A percentile compares a stretch with the other conserved stretches of the same genome.
Evolutionary conservation across 2,113 vertebrate species (phyloP).

Genomic region (Anseranas semipalmata): DNA sequence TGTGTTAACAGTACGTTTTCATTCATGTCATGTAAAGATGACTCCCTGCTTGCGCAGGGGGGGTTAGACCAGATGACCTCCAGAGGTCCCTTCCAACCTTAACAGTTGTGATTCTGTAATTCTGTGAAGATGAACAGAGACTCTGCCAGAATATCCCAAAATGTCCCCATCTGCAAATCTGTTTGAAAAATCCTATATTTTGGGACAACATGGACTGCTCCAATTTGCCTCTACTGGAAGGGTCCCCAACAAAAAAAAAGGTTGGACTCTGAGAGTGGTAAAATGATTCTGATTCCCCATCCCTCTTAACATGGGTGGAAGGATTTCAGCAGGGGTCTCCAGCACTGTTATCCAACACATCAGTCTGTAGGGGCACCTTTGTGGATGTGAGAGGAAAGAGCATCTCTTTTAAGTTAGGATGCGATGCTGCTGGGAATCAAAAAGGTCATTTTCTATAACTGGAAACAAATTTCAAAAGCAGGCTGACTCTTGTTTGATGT

Average conservation of each 20-base stretch:
- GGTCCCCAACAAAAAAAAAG: not conserved
- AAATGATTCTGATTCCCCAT: not conserved
- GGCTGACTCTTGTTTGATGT: not conserved
- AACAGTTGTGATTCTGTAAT: not conserved
- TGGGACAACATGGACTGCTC: fast-evolving
- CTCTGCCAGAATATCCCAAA: not conserved
- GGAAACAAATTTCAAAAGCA: slow-evolving; percentile 31
- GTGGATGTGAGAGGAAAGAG: not conserved
- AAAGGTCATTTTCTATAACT: slow-evolving; percentile 1
- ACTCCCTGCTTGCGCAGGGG: not conserved
- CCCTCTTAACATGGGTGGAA: not conserved
- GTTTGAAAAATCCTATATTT: not conserved
- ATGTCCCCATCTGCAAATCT: not conserved
- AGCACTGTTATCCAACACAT: not conserved
- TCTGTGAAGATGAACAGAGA: not conserved
- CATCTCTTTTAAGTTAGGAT: not conserved
- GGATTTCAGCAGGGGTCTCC: not conserved
- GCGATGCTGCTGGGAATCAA: not conserved
- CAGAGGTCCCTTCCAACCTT: not conserved
- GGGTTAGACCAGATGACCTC: not conserved
- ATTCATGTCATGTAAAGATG: not conserved
- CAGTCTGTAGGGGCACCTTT: not conserved
- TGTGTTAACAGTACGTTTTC: not conserved
- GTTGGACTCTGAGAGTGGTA: not conserved
- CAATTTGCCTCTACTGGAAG: not conserved